These are phyloP conservation scores for Anastatus disparis DNA, from an alignment of 1,140 invertebrate species.

Conservation along the genomic window DNA sequence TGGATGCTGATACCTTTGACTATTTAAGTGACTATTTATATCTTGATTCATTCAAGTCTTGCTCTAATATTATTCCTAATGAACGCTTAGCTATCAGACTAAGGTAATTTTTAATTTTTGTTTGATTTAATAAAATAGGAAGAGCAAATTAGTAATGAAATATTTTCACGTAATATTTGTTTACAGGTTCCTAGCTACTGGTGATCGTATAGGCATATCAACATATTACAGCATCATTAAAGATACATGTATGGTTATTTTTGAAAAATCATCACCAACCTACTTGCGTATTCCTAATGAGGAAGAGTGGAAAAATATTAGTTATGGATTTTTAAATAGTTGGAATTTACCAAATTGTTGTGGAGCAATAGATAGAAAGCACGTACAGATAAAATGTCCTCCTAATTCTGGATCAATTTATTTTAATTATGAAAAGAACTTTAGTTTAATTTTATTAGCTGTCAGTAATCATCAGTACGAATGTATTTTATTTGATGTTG, in stretches of 20 bases:
- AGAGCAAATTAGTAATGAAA: neutral
- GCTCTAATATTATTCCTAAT: neutral
- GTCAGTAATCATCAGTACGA: neutral
- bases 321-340: neutral
- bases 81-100: neutral
- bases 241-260: neutral
- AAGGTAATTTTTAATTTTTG: constrained; percentile 1
- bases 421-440: neutral
- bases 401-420: neutral
- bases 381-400: neutral
- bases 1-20: neutral
- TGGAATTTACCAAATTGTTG: neutral
- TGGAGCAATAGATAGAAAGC: constrained; percentile 8
- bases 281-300: neutral
- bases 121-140: too few species aligned
- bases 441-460: neutral
- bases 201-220: constrained; percentile 25
- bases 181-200: constrained; percentile 15
- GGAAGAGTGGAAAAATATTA: neutral
- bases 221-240: constrained; percentile 18
- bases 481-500: neutral
- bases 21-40: neutral
- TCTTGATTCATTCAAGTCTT: neutral
- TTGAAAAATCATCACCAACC: neutral
- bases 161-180: neutral